A percentile compares a stretch with the other conserved stretches of the same genome.
Evolutionary conservation across 2,113 vertebrate species (phyloP).

Genomic region (Xenopus borealis): DNA sequence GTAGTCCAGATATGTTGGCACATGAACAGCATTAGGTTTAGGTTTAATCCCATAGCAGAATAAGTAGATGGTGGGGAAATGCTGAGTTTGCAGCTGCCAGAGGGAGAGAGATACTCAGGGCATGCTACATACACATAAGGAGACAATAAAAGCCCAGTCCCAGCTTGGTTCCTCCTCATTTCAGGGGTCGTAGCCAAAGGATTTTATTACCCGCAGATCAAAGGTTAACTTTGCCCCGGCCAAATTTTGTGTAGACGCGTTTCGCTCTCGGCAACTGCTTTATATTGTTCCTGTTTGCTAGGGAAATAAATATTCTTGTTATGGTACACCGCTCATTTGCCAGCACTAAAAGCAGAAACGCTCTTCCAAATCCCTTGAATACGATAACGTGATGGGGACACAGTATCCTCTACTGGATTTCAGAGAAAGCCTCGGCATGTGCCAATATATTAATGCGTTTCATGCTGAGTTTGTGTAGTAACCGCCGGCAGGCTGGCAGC

Average conservation of each 20-base stretch:
- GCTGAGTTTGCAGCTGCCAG: conserved; percentile 12
- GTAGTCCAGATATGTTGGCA: too few relatives aligned
- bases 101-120: neutral
- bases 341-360: too few relatives aligned
- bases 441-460: too few relatives aligned
- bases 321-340: too few relatives aligned
- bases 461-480: neutral
- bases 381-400: too few relatives aligned
- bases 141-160: conserved; percentile 17
- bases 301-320: neutral
- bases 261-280: neutral
- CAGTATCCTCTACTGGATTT: too few relatives aligned
- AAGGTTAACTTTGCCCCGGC: conserved; percentile 6
- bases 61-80: neutral
- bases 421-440: too few relatives aligned
- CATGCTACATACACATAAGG: conserved; percentile 23
- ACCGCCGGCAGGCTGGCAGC: accelerated
- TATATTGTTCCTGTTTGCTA: neutral
- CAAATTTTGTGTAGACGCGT: conserved; percentile 5
- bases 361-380: too few relatives aligned
- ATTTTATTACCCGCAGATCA: conserved; percentile 25
- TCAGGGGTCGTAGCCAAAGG: neutral
- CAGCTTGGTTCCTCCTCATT: neutral
- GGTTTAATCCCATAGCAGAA: too few relatives aligned
- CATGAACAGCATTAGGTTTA: too few relatives aligned